These are phyloP conservation scores for Scaptomyza reducta DNA, from an alignment of 2,888 invertebrate genomes.

Conservation along the genomic window DNA sequence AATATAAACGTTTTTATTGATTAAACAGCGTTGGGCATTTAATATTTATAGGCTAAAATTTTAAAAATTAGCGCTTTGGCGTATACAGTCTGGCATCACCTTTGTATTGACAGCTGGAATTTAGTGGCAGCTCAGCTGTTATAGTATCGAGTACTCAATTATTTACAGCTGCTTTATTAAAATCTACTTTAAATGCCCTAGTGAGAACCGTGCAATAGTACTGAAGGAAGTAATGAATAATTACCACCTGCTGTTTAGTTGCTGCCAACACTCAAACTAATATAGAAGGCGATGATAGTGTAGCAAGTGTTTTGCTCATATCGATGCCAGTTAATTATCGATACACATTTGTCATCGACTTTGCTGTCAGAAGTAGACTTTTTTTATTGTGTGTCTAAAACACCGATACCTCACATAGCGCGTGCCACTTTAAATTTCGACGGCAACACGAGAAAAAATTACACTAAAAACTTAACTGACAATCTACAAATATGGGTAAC, in stretches of 20 bases:
- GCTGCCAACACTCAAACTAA: too few species aligned
- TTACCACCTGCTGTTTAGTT: not conserved
- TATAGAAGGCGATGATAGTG: not conserved
- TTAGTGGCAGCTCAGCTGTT: conserved; percentile 39
- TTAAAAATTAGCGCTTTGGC: conserved; percentile 17
- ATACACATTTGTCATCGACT: conserved; percentile 35
- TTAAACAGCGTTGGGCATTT: conserved; percentile 16
- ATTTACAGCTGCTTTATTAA: not conserved
- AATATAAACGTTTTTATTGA: conserved; percentile 78
- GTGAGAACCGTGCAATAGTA: not conserved
- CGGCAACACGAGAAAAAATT: conserved; percentile 36
- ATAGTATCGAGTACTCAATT: conserved; percentile 22
- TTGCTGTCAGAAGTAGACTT: conserved; percentile 50
- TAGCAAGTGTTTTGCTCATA: conserved; percentile 4
- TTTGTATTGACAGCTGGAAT: conserved; percentile 10
- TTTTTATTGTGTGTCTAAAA: conserved; percentile 58
- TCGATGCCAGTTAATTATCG: conserved; percentile 40
- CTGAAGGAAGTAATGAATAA: not conserved
- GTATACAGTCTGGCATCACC: conserved; percentile 19
- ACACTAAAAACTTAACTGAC: conserved; percentile 27
- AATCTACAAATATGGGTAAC: conserved; percentile 82
- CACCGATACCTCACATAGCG: conserved; percentile 52
- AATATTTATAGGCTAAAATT: not conserved
- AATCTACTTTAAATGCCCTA: not conserved
- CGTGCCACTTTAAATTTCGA: conserved; percentile 55